Conservation (phyloP, 2,888 invertebrate species). For the Eupithecia insigniata region DNA sequence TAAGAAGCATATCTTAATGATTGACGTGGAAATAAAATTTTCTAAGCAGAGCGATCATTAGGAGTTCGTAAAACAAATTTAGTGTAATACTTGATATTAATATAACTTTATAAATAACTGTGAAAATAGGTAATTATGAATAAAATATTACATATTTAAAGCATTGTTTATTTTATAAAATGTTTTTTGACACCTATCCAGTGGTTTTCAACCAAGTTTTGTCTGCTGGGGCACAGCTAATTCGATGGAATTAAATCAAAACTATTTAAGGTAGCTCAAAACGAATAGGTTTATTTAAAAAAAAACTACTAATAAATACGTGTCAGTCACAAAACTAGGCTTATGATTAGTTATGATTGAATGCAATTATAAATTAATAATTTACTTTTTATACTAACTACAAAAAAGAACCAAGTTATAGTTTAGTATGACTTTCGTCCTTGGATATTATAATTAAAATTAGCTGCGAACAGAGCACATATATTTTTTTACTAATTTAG, state of each 20-base stretch:
- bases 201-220: not conserved
- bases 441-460: not conserved
- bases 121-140: constrained; percentile 85
- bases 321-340: not conserved
- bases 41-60: constrained; percentile 84
- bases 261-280: not conserved
- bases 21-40: constrained; percentile 83
- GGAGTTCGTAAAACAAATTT: constrained; percentile 82
- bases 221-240: not conserved
- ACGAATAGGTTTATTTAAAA: constrained; percentile 5
- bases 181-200: not conserved
- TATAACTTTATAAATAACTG: constrained; percentile 86
- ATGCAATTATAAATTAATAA: not conserved
- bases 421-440: not conserved
- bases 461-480: not conserved
- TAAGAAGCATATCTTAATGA: constrained; percentile 79
- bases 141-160: constrained; percentile 84
- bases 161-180: constrained; percentile 63
- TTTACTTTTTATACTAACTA: not conserved
- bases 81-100: constrained; percentile 85
- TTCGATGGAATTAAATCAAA: not conserved
- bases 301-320: not conserved
- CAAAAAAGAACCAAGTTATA: not conserved
- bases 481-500: not conserved
- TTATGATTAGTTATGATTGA: not conserved